Evolutionary conservation across 2,113 vertebrate genomes (phyloP).

Genomic region (Lethenteron reissneri): DNA sequence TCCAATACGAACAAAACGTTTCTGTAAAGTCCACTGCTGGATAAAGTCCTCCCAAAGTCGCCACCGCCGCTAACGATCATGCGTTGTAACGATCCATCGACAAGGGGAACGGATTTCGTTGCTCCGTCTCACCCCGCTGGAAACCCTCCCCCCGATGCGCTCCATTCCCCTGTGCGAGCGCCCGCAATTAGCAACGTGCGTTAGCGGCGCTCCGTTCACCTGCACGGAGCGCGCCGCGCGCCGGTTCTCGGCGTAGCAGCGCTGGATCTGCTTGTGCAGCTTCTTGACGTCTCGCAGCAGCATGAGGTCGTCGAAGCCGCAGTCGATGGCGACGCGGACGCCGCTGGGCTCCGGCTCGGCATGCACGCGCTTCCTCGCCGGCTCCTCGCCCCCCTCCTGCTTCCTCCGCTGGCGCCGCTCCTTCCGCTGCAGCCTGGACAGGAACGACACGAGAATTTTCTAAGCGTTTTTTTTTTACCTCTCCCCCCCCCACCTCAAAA

Average conservation of each 20-base stretch:
- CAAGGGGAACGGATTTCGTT: too few relatives aligned
- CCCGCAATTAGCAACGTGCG: too few relatives aligned
- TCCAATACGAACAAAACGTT: too few relatives aligned
- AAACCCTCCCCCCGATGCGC: too few relatives aligned
- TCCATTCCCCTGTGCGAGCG: too few relatives aligned
- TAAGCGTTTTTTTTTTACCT: not conserved
- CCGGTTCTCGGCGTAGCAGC: constrained; percentile 82
- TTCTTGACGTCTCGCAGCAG: constrained; percentile 59
- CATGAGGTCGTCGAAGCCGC: constrained; percentile 80
- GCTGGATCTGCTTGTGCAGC: constrained; percentile 89
- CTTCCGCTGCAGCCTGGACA: constrained; percentile 46
- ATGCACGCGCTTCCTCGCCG: constrained; percentile 31
- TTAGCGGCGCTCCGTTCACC: constrained; percentile 20
- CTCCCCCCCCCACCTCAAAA: not conserved
- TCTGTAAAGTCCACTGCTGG: too few relatives aligned
- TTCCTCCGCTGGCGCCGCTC: constrained; percentile 31
- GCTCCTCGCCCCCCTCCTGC: constrained; percentile 22
- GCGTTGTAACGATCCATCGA: too few relatives aligned
- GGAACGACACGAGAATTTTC: not conserved
- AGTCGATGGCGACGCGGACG: constrained; percentile 61
- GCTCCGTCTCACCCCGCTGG: too few relatives aligned
- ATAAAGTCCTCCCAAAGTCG: too few relatives aligned
- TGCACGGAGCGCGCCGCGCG: constrained; percentile 56
- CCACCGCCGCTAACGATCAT: too few relatives aligned
- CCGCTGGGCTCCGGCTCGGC: constrained; percentile 33